Evolutionary conservation across 2,888 invertebrate species (phyloP).

Genomic region (Bombylius major): DNA sequence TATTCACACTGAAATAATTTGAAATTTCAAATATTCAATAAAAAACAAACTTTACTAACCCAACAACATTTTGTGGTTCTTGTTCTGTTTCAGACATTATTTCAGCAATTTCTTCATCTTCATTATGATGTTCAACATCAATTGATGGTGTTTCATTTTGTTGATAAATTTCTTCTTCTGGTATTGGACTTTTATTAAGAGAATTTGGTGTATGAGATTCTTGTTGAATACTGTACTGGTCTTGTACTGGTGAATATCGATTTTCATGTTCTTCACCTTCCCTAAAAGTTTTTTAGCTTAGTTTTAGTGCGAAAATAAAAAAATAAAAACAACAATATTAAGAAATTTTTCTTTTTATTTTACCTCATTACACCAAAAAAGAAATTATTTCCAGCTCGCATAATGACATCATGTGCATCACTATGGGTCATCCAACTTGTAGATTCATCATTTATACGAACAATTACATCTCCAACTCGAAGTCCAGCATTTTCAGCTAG

Average conservation of each 20-base stretch:
- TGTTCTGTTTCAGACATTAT: slow-evolving; percentile 56
- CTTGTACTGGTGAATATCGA: too few relatives aligned
- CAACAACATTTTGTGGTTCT: slow-evolving; percentile 55
- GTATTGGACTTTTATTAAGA: not conserved
- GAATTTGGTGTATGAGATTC: not conserved
- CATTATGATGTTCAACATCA: slow-evolving; percentile 17
- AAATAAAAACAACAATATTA: too few relatives aligned
- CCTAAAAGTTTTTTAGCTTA: too few relatives aligned
- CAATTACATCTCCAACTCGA: slow-evolving; percentile 70
- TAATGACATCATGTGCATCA: slow-evolving; percentile 61
- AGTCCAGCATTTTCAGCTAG: slow-evolving; percentile 74
- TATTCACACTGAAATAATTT: slow-evolving; percentile 46
- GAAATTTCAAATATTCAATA: not conserved
- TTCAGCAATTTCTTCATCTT: slow-evolving; percentile 47
- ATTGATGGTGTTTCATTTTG: not conserved
- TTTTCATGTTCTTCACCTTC: too few relatives aligned
- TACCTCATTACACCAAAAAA: slow-evolving; percentile 42
- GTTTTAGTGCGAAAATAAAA: too few relatives aligned
- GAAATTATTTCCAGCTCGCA: slow-evolving; percentile 57
- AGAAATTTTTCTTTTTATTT: slow-evolving; percentile 1
- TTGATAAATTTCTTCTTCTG: not conserved
- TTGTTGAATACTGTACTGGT: not conserved
- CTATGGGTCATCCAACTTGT: slow-evolving; percentile 60
- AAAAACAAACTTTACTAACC: slow-evolving; percentile 35
- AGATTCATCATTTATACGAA: slow-evolving; percentile 58